Percentiles rank a stretch among this genome's conserved stretches.
Evolutionary conservation across 2,797 vertebrate species (phyloP).

Genomic region (Sebastes cheni): DNA sequence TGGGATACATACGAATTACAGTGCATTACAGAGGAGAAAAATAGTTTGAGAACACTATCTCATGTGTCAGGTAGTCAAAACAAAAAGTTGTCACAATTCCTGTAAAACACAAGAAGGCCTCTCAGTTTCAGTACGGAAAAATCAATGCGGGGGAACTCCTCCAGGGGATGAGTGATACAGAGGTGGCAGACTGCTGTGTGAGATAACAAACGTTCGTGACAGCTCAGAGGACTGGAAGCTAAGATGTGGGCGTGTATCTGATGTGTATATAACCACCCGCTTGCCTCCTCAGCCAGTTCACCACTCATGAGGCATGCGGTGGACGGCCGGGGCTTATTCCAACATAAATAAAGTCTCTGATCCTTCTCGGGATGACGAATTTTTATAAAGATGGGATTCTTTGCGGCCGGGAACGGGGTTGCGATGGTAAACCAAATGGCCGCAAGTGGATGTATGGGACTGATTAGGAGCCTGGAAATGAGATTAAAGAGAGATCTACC

Average conservation of each 20-base stretch:
- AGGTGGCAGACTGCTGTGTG: constrained; percentile 43
- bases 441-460: constrained; percentile 79
- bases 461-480: constrained; percentile 79
- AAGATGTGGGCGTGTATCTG: constrained; percentile 51
- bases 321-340: constrained; percentile 48
- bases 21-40: background rate
- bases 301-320: constrained; percentile 55
- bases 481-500: constrained; percentile 76
- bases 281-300: constrained; percentile 52
- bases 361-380: constrained; percentile 72
- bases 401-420: constrained; percentile 58
- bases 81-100: constrained; percentile 31
- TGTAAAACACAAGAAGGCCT: constrained; percentile 48
- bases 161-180: constrained; percentile 23
- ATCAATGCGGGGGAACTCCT: constrained; percentile 35
- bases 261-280: constrained; percentile 63
- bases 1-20: no score
- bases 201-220: constrained; percentile 63
- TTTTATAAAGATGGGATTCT: constrained; percentile 66
- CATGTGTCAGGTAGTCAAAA: constrained; percentile 3
- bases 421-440: constrained; percentile 66
- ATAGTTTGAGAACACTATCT: background rate
- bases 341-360: constrained; percentile 71
- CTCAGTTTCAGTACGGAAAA: constrained; percentile 55
- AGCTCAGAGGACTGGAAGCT: constrained; percentile 48